Evolutionary conservation across 2,797 vertebrate genomes (phyloP), one percentile per base, ranked within the genome.

Genomic region (Sebastes glaucus): DNA sequence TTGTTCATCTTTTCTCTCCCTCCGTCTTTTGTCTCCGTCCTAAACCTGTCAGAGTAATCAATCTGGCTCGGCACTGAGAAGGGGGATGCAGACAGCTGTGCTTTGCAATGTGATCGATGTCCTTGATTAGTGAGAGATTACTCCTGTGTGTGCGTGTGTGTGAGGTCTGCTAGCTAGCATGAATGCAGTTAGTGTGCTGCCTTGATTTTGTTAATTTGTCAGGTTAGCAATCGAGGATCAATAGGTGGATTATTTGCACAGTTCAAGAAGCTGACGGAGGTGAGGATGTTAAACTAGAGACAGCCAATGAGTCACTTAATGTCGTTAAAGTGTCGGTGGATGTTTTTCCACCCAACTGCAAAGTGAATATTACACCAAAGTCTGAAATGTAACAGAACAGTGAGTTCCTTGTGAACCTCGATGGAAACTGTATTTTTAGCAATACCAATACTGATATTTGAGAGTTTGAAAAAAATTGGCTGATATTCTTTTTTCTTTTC

Each of bases 41-140:
- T 33, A 18, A 85, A 70, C 76, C 77, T 74, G 78, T 85, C 78
- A 30, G 52, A 33, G 80, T 80, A 81, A 92, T 93, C 89, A 85
- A 87, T 93, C 83, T 56, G 55, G 80, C 77, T 82, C 80, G 86
- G 77, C 60, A n/a, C 38, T 35, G 74, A 62, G 83, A 62, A 8
- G 82, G 74, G 38, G 87, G 81, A 53, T 83, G 83, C 81, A 86
- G 88, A 88, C 90, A 90, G 88, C 92, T 88, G 91, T 87, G 87
- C 87, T 91, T 89, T 79, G 81, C 78, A 64, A 71, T 81, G 82
- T 90, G 92, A 94, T 95, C 92, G 77, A 94, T 94, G 89, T 84
- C 74, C 77, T 90, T 93, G 91, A 94, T 94, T 92, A 91, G 91
- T 79, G 81, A 82, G 78, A 78, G 87, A 92, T 93, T 89, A 87